A percentile compares a stretch with the other conserved stretches of the same genome.
These are phyloP conservation scores for Cyprinella venusta DNA, from an alignment of 2,797 vertebrate species.

Conservation along the genomic window DNA sequence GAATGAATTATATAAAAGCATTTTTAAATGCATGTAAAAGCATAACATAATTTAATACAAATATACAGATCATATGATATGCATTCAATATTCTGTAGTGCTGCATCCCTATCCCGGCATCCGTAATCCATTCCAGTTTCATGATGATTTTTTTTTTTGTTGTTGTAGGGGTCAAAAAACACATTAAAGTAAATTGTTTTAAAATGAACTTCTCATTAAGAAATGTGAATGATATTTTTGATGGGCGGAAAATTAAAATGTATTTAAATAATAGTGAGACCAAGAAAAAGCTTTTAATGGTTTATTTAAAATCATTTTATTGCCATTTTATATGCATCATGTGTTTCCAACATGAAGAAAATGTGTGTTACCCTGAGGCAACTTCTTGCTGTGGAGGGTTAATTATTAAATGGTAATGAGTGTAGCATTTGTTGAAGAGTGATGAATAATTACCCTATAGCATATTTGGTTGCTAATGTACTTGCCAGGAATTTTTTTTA, in stretches of 20 bases:
- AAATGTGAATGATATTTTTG: background rate
- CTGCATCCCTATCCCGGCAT: background rate
- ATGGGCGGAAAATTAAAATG: background rate
- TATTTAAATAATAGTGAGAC: constrained; percentile 10
- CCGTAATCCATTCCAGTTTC: background rate
- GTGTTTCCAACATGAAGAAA: constrained; percentile 28
- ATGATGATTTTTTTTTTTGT: too few relatives aligned
- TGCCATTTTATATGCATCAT: constrained; percentile 28
- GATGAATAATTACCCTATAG: constrained; percentile 29
- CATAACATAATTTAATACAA: background rate
- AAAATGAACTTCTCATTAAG: background rate
- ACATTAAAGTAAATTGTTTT: background rate
- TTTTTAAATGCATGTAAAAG: background rate
- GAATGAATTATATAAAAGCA: background rate
- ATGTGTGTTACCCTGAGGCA: constrained; percentile 31
- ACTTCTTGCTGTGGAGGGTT: constrained; percentile 8
- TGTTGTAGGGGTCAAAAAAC: background rate
- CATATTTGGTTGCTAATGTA: constrained; percentile 8
- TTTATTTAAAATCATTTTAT: constrained; percentile 28
- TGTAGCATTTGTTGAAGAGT: constrained; percentile 25
- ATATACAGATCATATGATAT: background rate
- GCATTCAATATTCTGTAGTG: background rate
- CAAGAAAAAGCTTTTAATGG: constrained; percentile 23
- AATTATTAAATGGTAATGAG: constrained; percentile 36
- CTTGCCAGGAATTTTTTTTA: constrained; percentile 9